Percentiles rank a stretch among this genome's conserved stretches.
Conservation (phyloP, 2,113 vertebrate genomes). For the Sclerurus mexicanus region DNA sequence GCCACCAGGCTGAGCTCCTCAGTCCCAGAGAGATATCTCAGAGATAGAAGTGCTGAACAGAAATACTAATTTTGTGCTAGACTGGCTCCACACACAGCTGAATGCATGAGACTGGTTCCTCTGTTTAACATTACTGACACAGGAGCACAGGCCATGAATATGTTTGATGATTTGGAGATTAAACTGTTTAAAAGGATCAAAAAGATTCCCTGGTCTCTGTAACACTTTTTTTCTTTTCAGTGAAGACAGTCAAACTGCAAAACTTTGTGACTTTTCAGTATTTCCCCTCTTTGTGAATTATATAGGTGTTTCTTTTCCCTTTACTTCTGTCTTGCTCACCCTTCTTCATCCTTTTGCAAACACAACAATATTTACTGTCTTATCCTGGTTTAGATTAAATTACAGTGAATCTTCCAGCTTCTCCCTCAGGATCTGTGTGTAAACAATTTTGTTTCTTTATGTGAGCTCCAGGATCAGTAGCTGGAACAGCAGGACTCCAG, state of each 20-base stretch:
- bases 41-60: not conserved
- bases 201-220: not conserved
- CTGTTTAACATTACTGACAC: not conserved
- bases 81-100: not conserved
- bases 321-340: not conserved
- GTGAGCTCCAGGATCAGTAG: not conserved
- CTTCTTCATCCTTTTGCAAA: not conserved
- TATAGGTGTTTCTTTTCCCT: not conserved
- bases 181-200: not conserved
- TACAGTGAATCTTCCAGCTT: not conserved
- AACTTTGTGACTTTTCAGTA: not conserved
- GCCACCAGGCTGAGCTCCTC: not conserved
- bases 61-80: not conserved
- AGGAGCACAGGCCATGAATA: not conserved
- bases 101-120: not conserved
- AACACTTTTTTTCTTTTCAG: not conserved
- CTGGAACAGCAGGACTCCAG: not conserved
- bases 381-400: conserved; percentile 14
- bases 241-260: not conserved
- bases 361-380: not conserved
- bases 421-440: not conserved
- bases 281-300: not conserved
- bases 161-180: not conserved
- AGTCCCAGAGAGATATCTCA: not conserved
- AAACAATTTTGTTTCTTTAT: conserved; percentile 9